These are phyloP conservation scores for Dryobota labecula DNA, from an alignment of 2,888 invertebrate genomes.

Conservation along the genomic window DNA sequence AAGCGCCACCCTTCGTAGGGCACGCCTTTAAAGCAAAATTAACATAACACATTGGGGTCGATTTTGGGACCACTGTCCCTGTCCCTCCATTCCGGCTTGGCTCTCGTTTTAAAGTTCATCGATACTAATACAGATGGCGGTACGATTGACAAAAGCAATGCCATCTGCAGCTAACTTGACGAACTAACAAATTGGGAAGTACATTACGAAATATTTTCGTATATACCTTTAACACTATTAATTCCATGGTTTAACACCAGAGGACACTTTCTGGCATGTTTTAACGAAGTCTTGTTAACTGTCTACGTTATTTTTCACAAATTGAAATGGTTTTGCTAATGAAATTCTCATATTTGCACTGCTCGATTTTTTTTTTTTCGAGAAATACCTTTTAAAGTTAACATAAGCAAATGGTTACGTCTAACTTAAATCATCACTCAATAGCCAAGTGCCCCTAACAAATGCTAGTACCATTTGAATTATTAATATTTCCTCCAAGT, in stretches of 20 bases:
- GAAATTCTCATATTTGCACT: neutral
- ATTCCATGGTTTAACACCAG: slow-evolving; percentile 38
- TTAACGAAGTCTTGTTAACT: neutral
- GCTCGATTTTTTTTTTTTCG: neutral
- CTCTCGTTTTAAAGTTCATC: slow-evolving; percentile 56
- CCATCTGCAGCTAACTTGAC: slow-evolving; percentile 68
- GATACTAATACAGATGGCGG: slow-evolving; percentile 74
- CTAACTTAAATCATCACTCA: slow-evolving; percentile 7
- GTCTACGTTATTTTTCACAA: neutral
- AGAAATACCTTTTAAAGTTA: neutral
- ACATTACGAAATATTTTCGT: slow-evolving; percentile 32
- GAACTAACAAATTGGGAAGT: slow-evolving; percentile 34
- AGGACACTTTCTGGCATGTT: slow-evolving; percentile 50
- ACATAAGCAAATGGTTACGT: neutral
- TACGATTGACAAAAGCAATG: slow-evolving; percentile 50
- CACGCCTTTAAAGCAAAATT: slow-evolving; percentile 75
- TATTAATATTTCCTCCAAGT: slow-evolving; percentile 60
- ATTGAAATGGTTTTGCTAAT: neutral
- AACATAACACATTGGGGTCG: slow-evolving; percentile 51
- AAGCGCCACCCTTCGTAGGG: slow-evolving; percentile 79
- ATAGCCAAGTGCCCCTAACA: slow-evolving; percentile 25
- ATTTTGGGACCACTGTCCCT: neutral
- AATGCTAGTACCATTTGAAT: slow-evolving; percentile 53
- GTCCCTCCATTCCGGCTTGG: neutral
- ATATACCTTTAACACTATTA: slow-evolving; percentile 4